Evolutionary conservation across 2,888 invertebrate genomes (phyloP), one percentile per base, ranked within the genome.

Genomic region (Ectropis crepuscularia): DNA sequence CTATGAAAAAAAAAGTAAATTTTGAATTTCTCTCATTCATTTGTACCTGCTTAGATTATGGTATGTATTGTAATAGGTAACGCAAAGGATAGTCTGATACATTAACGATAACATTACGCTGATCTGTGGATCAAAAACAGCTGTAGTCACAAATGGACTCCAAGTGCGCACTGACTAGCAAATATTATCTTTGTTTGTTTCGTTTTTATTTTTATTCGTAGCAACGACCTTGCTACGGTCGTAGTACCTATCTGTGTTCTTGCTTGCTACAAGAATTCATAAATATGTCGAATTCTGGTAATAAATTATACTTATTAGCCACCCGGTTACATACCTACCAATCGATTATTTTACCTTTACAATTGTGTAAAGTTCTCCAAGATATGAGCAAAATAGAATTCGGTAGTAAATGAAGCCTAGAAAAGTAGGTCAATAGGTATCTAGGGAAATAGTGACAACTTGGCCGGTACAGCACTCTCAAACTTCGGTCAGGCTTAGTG

Each of bases 391-490:
- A 54, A 37, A 12, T 0, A 8, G 6, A 38, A 54, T 36, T 54
- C 6, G 12, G 45, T 46, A 41, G 28, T 41, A 16, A 41, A 39
- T 51, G 36, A 53, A 50, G 49, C n/a, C 28, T 5, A 50, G 49
- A 47, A 65, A 83, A 83, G 71, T 81, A 69, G 83, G 83, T 81
- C 81, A 80, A 78, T 69, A 75, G 72, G 73, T 74, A 74, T 72
- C 59, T 70, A 63, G 57, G 66, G 62, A 65, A 69, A 74, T 67
- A 73, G 69, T 71, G 76, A 76, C 74, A 77, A 80, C 74, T 77
- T 75, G 65, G 72, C 72, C 65, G 73, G 75, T 74, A 72, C 69
- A 71, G 74, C 76, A 64, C 72, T 69, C 74, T 76, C 73, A 58
- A 77, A 76, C 68, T 76, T 77, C 57, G 63, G 69, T 57, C 66